phyloP scores from a whole-genome alignment of 2,888 invertebrate species.

The Fissipunctia ypsillon region DNA sequence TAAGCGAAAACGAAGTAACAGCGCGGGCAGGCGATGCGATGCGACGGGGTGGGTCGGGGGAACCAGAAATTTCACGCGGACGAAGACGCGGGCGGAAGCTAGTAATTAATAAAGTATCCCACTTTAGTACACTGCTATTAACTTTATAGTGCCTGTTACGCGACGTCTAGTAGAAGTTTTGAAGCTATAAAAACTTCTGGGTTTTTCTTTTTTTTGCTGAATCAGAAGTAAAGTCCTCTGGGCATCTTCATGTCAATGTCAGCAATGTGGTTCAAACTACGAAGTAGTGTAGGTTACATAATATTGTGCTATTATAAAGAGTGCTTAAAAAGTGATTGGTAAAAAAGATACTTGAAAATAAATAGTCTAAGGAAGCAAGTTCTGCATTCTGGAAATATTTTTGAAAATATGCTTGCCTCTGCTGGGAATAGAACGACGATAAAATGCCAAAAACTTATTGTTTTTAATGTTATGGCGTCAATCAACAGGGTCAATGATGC shows the following conservation, averaged over 20 bases:
- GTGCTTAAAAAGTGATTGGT: no score
- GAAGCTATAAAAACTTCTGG: background rate
- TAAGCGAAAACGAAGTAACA: no score
- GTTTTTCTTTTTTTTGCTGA: background rate
- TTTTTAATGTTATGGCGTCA: background rate
- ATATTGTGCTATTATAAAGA: background rate
- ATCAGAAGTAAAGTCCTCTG: background rate
- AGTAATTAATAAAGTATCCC: slow-evolving; percentile 19
- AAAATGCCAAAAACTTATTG: background rate
- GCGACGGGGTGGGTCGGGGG: no score
- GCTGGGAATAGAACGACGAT: background rate
- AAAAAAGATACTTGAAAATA: background rate
- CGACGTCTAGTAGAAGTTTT: background rate
- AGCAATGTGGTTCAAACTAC: background rate
- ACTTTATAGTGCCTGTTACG: background rate
- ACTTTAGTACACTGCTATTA: slow-evolving; percentile 11
- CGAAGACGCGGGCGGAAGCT: no score
- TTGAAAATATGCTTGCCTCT: background rate
- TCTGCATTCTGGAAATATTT: background rate
- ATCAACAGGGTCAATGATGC: background rate
- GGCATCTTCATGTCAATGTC: background rate
- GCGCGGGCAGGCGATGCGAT: no score
- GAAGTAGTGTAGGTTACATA: background rate
- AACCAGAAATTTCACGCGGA: no score
- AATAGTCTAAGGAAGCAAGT: background rate